Evolutionary conservation across 2,113 vertebrate species (phyloP), one percentile per base, ranked within the genome.

Genomic region (Rhagologus leucostigma): DNA sequence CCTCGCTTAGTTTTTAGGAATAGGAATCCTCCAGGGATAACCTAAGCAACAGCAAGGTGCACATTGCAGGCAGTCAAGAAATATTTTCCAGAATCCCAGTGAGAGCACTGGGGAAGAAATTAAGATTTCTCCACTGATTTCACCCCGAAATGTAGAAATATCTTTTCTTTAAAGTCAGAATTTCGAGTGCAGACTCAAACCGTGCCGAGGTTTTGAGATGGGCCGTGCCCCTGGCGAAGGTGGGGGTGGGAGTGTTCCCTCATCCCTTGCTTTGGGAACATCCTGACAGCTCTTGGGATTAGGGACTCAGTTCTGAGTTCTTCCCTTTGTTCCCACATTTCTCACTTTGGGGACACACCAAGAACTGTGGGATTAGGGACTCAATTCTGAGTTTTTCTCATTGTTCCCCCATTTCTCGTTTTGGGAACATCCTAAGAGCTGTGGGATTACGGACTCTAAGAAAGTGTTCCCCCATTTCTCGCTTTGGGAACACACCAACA

Each of bases 31-130:
- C 35, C 71, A 57, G 67, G 84, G 49, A 90, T 10, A 60, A 93
- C 10, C 65, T 62, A 70, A 93, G 60, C 44, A 80, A 44, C 35
- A 65, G 35, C 79, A 82, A 90, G 35, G 26, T 47, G 60, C 24
- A 33, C 65, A 46, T 57, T 37, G 85, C 67, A 11, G 11, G 67
- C 37, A 33, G 20, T 4, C 15, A 7, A 27, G 68, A n/a, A 32
- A 14, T 29, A n/a, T 42, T 63, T 83, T 67, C 42, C n/a, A 96
- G 21, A 69, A 49, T 11, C 77, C 32, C 60, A 74, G 3, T 11
- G 78, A 65, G 33, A 89, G 32, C 37, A 62, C 46, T 41, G 62
- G 55, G 55, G 75, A 94, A 78, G 86, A 81, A 88, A 81, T 29
- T 42, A 30, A 77, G 57, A 15, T 20, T 82, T 39, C 81, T 67